Base-by-base conservation (phyloP, 1,140 invertebrate genomes). In the Proales similis region DNA sequence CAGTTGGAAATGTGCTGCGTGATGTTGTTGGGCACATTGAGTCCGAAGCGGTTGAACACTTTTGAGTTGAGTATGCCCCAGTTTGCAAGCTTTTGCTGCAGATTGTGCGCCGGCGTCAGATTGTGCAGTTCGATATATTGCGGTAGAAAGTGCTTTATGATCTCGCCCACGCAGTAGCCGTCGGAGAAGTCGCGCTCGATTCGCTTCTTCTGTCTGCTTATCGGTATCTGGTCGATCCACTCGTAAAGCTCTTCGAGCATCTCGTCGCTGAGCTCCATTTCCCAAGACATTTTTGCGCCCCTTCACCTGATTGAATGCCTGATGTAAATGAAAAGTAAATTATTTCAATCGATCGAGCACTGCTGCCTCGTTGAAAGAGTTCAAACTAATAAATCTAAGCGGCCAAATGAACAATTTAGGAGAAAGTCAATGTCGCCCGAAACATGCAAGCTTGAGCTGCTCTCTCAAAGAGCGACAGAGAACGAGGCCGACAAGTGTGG, bases 131-230 rank as follows among this genome's bases (percentile, higher is more conserved):
- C 71, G 5, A 77, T 69, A 32, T 71, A 51, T 22, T 66, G 43
- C 7, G 74, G 74, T 39, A 74, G 69, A 66, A 71, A 72, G 65
- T 74, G 66, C 43, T 72, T 70, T 4, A 76, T 61, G 9, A 75
- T 63, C 48, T 76, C 74, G 9, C 30, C 29, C n/a, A 48, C 46
- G 22, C 51, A 48, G 74, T 74, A 73, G 48, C 71, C 75, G 69
- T 76, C 75, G 29, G 71, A 69, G 65, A 77, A 77, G 66, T 77
- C 75, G 65, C 73, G 70, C 20, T 66, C 67, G 17, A 77, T 67
- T 63, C 74, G 72, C 64, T 69, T 70, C 65, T 77, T 77, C 20
- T 73, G 73, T 68, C 75, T 65, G 17, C 70, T 70, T 6, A 77
- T 66, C 5, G 72, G 74, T 57, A 76, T 70, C 49, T 69, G 46